Conservation (phyloP, 2,888 invertebrate species). For the Nemapogon koenigi region DNA sequence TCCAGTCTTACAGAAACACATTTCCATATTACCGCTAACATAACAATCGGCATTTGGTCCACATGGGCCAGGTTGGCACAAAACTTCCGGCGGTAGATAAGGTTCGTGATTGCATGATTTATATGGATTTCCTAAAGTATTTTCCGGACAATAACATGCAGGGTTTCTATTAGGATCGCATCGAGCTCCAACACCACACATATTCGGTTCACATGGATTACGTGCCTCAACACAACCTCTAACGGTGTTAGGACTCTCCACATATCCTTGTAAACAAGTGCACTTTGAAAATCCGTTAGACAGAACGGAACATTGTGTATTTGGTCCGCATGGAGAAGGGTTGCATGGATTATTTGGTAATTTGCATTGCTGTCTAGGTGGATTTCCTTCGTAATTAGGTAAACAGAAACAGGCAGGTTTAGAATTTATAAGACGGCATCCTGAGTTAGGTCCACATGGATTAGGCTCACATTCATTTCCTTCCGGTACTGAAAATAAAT, state of each 20-base stretch:
- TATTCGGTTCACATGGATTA: slow-evolving; percentile 84
- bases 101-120: slow-evolving; percentile 70
- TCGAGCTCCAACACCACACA: slow-evolving; percentile 78
- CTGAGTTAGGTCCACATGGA: slow-evolving; percentile 84
- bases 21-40: slow-evolving; percentile 80
- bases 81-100: slow-evolving; percentile 59
- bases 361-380: slow-evolving; percentile 74
- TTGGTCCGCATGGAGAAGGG: slow-evolving; percentile 87
- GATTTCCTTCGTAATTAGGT: slow-evolving; percentile 86
- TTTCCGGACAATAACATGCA: slow-evolving; percentile 86
- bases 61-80: slow-evolving; percentile 85
- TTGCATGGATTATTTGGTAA: slow-evolving; percentile 81
- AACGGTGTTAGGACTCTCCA: slow-evolving; percentile 88
- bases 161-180: slow-evolving; percentile 82
- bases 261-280: slow-evolving; percentile 81
- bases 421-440: slow-evolving; percentile 77
- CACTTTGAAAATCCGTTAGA: slow-evolving; percentile 86
- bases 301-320: slow-evolving; percentile 82
- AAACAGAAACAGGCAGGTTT: slow-evolving; percentile 86
- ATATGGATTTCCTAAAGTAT: slow-evolving; percentile 83
- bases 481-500: slow-evolving; percentile 76
- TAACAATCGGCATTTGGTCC: slow-evolving; percentile 85
- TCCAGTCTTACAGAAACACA: slow-evolving; percentile 81
- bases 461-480: slow-evolving; percentile 84
- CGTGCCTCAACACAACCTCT: slow-evolving; percentile 81